These are phyloP conservation scores for Pipra filicauda DNA, from an alignment of 2,113 vertebrate species.

Conservation along the genomic window DNA sequence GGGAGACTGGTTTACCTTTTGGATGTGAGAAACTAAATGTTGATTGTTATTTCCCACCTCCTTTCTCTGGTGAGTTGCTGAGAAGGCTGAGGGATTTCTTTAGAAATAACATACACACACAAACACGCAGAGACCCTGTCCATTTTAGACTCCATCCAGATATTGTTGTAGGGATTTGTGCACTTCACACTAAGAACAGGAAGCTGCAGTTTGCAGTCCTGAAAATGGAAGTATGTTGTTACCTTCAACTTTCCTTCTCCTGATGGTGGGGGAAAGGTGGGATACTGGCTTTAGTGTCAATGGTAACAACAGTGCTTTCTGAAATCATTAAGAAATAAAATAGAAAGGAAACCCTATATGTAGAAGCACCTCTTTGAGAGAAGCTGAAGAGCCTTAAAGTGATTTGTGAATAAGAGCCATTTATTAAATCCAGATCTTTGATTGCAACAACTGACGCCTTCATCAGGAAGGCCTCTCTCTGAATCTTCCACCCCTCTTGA, in stretches of 20 bases:
- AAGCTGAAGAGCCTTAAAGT: slow-evolving; percentile 92
- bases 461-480: slow-evolving; percentile 69
- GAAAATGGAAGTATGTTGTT: slow-evolving; percentile 62
- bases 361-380: slow-evolving; percentile 79
- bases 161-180: slow-evolving; percentile 28
- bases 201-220: slow-evolving; percentile 54
- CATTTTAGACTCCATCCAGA: slow-evolving; percentile 35
- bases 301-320: slow-evolving; percentile 59
- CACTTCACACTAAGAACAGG: slow-evolving; percentile 16
- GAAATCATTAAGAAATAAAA: slow-evolving; percentile 54
- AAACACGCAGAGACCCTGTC: not conserved
- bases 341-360: slow-evolving; percentile 60
- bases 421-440: slow-evolving; percentile 82
- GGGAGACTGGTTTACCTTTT: slow-evolving; percentile 45
- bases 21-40: slow-evolving; percentile 18
- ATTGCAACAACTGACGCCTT: slow-evolving; percentile 70
- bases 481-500: slow-evolving; percentile 44
- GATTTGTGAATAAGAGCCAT: slow-evolving; percentile 95
- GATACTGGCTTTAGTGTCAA: slow-evolving; percentile 46
- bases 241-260: slow-evolving; percentile 65
- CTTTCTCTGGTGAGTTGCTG: slow-evolving; percentile 53
- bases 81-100: slow-evolving; percentile 53
- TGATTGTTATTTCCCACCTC: slow-evolving; percentile 27
- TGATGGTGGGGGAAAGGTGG: slow-evolving; percentile 1
- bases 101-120: slow-evolving; percentile 40